Percentiles rank a stretch among this genome's conserved stretches.
phyloP scores from a whole-genome alignment of 1,140 invertebrate genomes.

The Trachymyrmex septentrionalis region DNA sequence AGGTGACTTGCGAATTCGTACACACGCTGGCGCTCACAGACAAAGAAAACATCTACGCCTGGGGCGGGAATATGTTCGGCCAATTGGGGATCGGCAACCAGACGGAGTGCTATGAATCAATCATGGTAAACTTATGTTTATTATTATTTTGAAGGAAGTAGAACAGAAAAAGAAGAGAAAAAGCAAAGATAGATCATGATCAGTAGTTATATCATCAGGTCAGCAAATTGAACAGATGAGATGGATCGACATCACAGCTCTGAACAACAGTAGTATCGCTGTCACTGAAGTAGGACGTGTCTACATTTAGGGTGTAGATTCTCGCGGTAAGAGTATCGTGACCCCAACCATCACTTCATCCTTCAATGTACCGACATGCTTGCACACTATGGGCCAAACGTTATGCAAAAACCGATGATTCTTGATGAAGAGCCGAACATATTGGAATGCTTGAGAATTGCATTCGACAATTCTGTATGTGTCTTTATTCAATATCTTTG shows the following conservation, averaged over 20 bases:
- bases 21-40: constrained; percentile 90
- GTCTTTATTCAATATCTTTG: background rate
- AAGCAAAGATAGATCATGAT: background rate
- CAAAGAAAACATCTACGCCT: constrained; percentile 89
- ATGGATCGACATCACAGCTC: constrained; percentile 88
- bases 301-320: constrained; percentile 90
- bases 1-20: constrained; percentile 90
- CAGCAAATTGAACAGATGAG: constrained; percentile 85
- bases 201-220: constrained; percentile 65
- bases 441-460: constrained; percentile 86
- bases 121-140: background rate
- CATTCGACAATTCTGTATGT: constrained; percentile 89
- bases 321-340: constrained; percentile 88
- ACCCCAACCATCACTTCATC: constrained; percentile 86
- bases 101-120: constrained; percentile 37
- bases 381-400: constrained; percentile 89
- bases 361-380: constrained; percentile 88
- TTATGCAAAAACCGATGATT: constrained; percentile 88
- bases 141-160: background rate
- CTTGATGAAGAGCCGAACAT: constrained; percentile 85
- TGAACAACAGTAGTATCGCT: constrained; percentile 89
- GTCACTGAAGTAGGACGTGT: constrained; percentile 88
- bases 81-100: constrained; percentile 89
- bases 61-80: constrained; percentile 90
- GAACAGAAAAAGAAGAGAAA: background rate